Percentiles rank a stretch among this genome's conserved stretches.
Evolutionary conservation across 2,113 vertebrate genomes (phyloP).

Genomic region (Nasalis larvatus): DNA sequence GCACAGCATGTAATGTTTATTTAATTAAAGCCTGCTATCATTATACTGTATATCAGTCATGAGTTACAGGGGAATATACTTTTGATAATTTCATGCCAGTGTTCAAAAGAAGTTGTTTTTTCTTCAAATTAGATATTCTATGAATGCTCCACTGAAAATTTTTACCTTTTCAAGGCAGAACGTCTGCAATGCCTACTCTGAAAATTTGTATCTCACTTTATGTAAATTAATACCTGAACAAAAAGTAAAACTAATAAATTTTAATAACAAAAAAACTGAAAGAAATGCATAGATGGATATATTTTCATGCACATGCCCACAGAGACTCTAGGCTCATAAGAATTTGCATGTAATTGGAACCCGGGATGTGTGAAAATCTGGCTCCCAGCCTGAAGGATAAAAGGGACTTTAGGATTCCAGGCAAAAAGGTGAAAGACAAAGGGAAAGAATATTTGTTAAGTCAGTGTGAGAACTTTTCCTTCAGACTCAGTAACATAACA

Average conservation of each 20-base stretch:
- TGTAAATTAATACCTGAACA: slow-evolving; percentile 61
- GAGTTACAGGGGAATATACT: slow-evolving; percentile 5
- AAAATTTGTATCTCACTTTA: slow-evolving; percentile 61
- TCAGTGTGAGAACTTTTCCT: slow-evolving; percentile 32
- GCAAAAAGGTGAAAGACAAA: slow-evolving; percentile 60
- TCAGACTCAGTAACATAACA: neutral
- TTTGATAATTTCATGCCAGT: slow-evolving; percentile 35
- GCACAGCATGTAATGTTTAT: neutral
- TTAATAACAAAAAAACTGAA: slow-evolving; percentile 53
- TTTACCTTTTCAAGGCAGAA: slow-evolving; percentile 46
- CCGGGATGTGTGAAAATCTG: slow-evolving; percentile 53
- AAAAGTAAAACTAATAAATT: slow-evolving; percentile 58
- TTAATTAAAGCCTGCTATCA: slow-evolving; percentile 39
- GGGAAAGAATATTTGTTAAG: slow-evolving; percentile 46
- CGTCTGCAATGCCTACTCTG: slow-evolving; percentile 14
- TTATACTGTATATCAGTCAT: neutral
- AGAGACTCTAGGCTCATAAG: slow-evolving; percentile 32
- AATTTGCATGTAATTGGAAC: slow-evolving; percentile 63
- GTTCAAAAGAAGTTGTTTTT: slow-evolving; percentile 17
- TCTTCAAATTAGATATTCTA: slow-evolving; percentile 44
- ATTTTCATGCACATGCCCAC: slow-evolving; percentile 21
- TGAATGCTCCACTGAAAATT: neutral
- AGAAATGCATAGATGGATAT: slow-evolving; percentile 54
- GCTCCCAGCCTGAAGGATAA: slow-evolving; percentile 43
- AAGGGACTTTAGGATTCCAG: slow-evolving; percentile 64